Evolutionary conservation across 92 coral and sea anemone genomes (phyloP).

Genomic region (Paramuricea clavata): DNA sequence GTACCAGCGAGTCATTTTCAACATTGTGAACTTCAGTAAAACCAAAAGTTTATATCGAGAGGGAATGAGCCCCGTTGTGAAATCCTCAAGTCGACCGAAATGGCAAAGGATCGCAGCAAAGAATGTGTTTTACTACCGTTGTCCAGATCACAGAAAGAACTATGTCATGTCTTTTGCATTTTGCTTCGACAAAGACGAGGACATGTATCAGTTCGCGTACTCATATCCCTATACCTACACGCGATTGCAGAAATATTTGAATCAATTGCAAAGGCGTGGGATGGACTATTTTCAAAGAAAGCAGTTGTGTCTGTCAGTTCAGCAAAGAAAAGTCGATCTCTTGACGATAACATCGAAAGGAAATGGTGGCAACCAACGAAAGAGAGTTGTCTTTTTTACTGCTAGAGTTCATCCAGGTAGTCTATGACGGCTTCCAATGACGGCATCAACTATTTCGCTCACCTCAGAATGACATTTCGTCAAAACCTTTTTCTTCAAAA

Average conservation of each 20-base stretch:
- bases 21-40: conserved; percentile 97
- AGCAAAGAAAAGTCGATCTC: conserved; percentile 87
- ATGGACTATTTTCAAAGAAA: conserved; percentile 80
- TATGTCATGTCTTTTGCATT: conserved; percentile 97
- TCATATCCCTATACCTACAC: conserved; percentile 96
- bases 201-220: conserved; percentile 97
- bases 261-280: conserved; percentile 75
- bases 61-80: conserved; percentile 98
- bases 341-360: conserved; percentile 92
- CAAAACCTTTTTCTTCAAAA: too few relatives aligned
- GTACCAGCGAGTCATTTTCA: conserved; percentile 94
- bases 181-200: conserved; percentile 93
- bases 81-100: conserved; percentile 93
- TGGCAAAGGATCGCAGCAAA: conserved; percentile 99
- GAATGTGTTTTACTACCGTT: conserved; percentile 97
- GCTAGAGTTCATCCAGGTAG: conserved; percentile 99
- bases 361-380: conserved; percentile 71
- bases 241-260: conserved; percentile 89
- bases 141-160: conserved; percentile 98
- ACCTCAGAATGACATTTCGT: too few relatives aligned
- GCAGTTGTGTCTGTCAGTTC: conserved; percentile 88
- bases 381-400: conserved; percentile 89
- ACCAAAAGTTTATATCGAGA: conserved; percentile 97
- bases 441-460: too few relatives aligned
- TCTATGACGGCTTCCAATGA: conserved; percentile 7